phyloP scores from a whole-genome alignment of 2,113 vertebrate genomes.

The Stictonetta naevosa region DNA sequence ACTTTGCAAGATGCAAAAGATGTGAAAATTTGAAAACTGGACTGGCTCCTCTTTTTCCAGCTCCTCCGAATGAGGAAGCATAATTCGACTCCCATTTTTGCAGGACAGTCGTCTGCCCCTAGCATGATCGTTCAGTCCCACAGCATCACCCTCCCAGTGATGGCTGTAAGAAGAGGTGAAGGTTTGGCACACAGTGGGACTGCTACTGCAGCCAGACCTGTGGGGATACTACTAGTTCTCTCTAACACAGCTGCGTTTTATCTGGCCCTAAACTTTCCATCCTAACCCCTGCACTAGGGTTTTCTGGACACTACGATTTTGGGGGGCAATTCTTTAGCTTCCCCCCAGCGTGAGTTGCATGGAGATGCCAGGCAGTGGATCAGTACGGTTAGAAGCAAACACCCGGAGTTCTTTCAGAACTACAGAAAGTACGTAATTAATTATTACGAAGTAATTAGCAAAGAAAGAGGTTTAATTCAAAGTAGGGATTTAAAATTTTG shows the following conservation, averaged over 20 bases:
- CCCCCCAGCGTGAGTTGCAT: background rate
- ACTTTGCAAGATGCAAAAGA: background rate
- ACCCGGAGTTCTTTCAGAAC: background rate
- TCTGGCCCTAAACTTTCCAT: background rate
- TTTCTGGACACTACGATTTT: background rate
- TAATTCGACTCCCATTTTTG: background rate
- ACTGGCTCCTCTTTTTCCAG: background rate
- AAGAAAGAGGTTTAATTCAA: background rate
- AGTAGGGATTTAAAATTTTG: background rate
- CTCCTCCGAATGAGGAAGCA: background rate
- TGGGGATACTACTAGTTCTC: background rate
- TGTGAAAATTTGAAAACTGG: background rate
- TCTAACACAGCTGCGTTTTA: background rate
- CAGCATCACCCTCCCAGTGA: background rate
- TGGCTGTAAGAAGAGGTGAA: background rate
- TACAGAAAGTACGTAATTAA: background rate
- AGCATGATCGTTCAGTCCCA: background rate
- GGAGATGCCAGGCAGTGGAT: background rate
- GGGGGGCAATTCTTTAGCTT: background rate
- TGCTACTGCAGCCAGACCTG: background rate
- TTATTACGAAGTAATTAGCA: conserved; percentile 19
- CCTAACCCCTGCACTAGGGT: background rate
- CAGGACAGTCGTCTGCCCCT: background rate
- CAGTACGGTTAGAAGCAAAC: background rate
- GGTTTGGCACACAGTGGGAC: background rate